Conservation (phyloP, 2,113 vertebrate species). For the Corythaeola cristata region DNA sequence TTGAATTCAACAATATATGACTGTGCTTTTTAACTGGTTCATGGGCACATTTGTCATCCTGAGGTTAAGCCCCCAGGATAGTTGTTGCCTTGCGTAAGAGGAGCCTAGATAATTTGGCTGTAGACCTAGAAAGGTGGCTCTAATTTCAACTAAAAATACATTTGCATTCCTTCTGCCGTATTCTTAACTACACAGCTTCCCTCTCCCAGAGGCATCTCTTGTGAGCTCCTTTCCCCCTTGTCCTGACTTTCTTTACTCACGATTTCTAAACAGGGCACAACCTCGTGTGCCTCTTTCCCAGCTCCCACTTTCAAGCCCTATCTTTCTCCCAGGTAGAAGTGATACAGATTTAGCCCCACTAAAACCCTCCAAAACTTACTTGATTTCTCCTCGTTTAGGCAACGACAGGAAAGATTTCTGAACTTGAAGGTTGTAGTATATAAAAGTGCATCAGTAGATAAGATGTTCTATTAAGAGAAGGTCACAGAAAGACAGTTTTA, state of each 20-base stretch:
- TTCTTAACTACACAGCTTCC: background rate
- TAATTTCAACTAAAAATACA: slow-evolving; percentile 48
- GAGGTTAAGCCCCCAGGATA: background rate
- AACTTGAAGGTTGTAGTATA: background rate
- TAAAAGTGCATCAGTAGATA: background rate
- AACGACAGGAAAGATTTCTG: background rate
- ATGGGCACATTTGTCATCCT: background rate
- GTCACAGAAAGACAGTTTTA: background rate
- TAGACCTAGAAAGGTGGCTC: background rate
- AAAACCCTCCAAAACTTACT: background rate
- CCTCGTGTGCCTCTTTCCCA: background rate
- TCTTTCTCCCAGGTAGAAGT: background rate
- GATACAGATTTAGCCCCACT: background rate
- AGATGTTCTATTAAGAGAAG: background rate
- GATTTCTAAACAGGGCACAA: background rate
- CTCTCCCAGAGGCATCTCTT: background rate
- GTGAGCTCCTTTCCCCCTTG: background rate
- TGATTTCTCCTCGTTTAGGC: background rate
- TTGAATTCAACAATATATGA: background rate
- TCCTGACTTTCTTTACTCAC: background rate
- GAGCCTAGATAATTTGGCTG: background rate
- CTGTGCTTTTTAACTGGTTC: background rate
- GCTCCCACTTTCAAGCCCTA: background rate
- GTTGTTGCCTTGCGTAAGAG: background rate
- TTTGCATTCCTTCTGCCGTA: slow-evolving; percentile 21